Evolutionary conservation across 2,113 vertebrate genomes (phyloP), one percentile per base, ranked within the genome.

Genomic region (Ramphastos sulfuratus): DNA sequence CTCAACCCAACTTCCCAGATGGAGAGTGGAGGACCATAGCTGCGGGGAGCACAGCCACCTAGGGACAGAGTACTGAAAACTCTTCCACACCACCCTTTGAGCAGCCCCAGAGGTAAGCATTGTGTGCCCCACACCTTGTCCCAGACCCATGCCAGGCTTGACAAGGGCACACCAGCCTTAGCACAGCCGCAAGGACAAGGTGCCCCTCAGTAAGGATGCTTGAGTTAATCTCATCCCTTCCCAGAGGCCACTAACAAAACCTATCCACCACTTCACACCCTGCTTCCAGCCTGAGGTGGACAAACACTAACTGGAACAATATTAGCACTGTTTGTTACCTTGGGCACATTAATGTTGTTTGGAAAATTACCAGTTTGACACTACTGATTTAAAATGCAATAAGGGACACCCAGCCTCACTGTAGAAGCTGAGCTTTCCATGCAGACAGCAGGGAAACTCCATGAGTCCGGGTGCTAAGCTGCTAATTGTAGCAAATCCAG

Each of bases 351-450:
- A 92, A 80, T 6, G 85, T 59, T 42, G 66, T 67, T 83, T n/a
- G 3, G 78, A 92, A 95, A 95, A 94, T 73, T 87, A 94, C 87
- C 6, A 1, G 59, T 88, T 84, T 95, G 87, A 87, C 0, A 0
- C 44, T 59, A 52, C 83, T 92, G 96, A 96, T 96, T 95, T 96
- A 94, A 95, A 92, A 95, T 71, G 77, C 93, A 96, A 54, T 93
- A 94, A 96, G 58, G 71, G 82, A 63, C 70, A 91, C 50, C 71
- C 79, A 89, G 94, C 75, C 69, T 81, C 13, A 2, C 63, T 85
- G 87, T 79, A 74, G 67, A 80, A 90, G 72, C 70, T 0, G 2
- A 84, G 87, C 33, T 87, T 82, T 58, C 65, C 85, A 75, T 1
- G 0, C 6, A 4, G 85, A 80, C 2, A 1, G 76, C 75, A 85